These are phyloP conservation scores for Mormoops blainvillei DNA, from an alignment of 2,113 vertebrate species.

Conservation along the genomic window DNA sequence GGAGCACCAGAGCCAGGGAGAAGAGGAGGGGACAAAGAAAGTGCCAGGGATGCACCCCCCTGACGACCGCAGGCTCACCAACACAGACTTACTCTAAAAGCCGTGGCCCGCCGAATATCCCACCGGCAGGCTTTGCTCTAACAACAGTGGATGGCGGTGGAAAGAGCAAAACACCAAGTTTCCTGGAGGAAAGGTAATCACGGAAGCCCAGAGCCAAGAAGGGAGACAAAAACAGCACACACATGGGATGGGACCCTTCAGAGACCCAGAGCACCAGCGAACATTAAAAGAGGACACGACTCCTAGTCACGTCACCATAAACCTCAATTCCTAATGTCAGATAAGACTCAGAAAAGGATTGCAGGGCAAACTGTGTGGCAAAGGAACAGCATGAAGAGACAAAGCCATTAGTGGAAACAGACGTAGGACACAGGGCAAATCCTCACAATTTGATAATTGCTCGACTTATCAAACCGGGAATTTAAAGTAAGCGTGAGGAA, in stretches of 20 bases:
- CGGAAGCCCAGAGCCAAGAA: not conserved
- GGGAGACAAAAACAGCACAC: not conserved
- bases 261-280: not conserved
- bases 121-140: not conserved
- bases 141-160: not conserved
- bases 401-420: not conserved
- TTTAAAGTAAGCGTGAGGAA: not conserved
- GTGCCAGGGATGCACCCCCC: not conserved
- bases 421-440: not conserved
- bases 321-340: not conserved
- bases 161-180: not conserved
- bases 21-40: not conserved
- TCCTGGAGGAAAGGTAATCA: not conserved
- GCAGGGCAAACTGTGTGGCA: not conserved
- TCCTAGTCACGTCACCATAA: not conserved
- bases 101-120: not conserved
- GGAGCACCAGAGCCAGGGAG: not conserved
- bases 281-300: not conserved
- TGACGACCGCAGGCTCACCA: not conserved
- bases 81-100: not conserved
- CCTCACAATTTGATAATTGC: too few relatives aligned
- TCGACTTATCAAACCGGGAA: not conserved
- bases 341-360: not conserved
- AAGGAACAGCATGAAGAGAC: not conserved
- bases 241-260: not conserved